A percentile compares a stretch with the other conserved stretches of the same genome.
phyloP scores from a whole-genome alignment of 2,113 vertebrate species.

The Daphoenositta chrysoptera region DNA sequence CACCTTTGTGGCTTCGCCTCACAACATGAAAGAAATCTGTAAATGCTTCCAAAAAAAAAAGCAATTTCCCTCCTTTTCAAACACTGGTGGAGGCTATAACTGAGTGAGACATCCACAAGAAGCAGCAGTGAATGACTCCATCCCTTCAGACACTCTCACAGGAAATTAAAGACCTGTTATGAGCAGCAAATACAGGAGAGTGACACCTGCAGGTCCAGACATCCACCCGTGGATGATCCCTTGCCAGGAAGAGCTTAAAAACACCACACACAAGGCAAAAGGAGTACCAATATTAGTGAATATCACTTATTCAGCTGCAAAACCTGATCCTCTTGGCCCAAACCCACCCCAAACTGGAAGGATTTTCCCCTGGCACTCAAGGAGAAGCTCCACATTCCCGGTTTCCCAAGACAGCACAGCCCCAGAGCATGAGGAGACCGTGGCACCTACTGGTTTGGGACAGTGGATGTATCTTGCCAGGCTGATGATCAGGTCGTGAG shows the following conservation, averaged over 20 bases:
- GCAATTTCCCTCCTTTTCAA: background rate
- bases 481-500: constrained; percentile 96
- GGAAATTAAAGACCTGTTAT: background rate
- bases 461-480: constrained; percentile 94
- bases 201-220: accelerated
- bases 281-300: accelerated
- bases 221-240: background rate
- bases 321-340: background rate
- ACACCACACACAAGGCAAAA: background rate
- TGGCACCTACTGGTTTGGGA: constrained; percentile 84
- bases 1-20: background rate
- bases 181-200: background rate
- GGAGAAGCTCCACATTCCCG: background rate
- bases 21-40: background rate
- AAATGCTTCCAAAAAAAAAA: background rate
- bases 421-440: accelerated
- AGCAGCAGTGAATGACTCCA: background rate
- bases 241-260: background rate
- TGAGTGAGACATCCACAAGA: background rate
- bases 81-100: background rate
- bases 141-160: background rate
- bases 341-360: background rate
- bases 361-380: background rate
- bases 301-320: background rate
- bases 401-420: background rate